Base-by-base conservation (phyloP, 1,140 invertebrate genomes). In the Solen grandis region DNA sequence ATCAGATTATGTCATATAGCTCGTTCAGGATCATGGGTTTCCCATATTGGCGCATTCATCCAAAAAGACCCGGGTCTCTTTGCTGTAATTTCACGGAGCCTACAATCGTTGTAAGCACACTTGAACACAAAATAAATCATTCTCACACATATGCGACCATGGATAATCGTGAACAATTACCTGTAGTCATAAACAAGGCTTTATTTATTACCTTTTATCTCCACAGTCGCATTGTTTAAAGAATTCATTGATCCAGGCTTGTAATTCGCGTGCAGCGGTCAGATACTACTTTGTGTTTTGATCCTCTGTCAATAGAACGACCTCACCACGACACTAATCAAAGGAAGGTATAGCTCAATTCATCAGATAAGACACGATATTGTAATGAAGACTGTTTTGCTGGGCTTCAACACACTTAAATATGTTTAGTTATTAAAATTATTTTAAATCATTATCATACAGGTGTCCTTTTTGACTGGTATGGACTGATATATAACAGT, bases 121-220 rank as follows among this genome's bases (percentile, higher is more conserved):
- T n/a, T 46, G 29, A 4, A 38, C n/a, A 38, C 19, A 4, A n/a
- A n/a, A 78, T 78, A 78, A 78, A 78, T 78, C 65, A 78, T 69
- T 25, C 19, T 78, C 50, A 78, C 75, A 78, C 75, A 38, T 78
- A 25, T 8, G 35, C 33, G 10, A 54, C 3, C 10, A 10, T 35
- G 31, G 36, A 41, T 59, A 60, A 41, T 62, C 55, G 31, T 52
- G 41, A 35, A 57, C 38, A 73, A 38, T 14, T 35, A 73, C 31
- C 1, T 27, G 31, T 22, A 46, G 52, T 69, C 63, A 78, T 78
- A 78, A 59, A 65, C 54, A 59, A 66, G 65, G 65, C 55, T 36
- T 36, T 69, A 78, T 55, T 68, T 46, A 29, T 59, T 78, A 78
- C 63, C 75, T 78, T 76, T 78, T 68, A 78, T 69, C 75, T 78